These are phyloP conservation scores for Gerris lacustris DNA, from an alignment of 2,888 invertebrate genomes.

Conservation along the genomic window DNA sequence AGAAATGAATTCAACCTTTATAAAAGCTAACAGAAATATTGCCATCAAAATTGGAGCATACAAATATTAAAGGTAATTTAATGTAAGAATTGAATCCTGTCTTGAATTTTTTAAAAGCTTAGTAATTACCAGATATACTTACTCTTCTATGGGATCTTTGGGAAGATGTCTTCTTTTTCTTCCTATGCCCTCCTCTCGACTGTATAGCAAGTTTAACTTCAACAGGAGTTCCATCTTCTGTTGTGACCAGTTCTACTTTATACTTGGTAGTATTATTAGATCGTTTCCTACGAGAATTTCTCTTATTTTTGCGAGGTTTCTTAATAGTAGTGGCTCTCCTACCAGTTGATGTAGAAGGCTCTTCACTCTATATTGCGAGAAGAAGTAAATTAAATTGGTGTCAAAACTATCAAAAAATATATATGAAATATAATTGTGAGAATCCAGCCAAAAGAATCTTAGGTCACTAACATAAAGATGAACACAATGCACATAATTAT, in stretches of 20 bases:
- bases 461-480: too few relatives aligned
- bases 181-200: slow-evolving; percentile 20
- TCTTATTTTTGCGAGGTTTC: slow-evolving; percentile 8
- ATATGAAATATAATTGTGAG: too few relatives aligned
- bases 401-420: background rate
- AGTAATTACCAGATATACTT: slow-evolving; percentile 16
- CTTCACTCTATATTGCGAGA: slow-evolving; percentile 17
- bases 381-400: background rate
- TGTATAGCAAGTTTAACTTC: slow-evolving; percentile 26
- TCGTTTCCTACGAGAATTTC: slow-evolving; percentile 16
- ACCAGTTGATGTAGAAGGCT: slow-evolving; percentile 39
- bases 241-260: slow-evolving; percentile 25
- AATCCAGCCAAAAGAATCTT: too few relatives aligned
- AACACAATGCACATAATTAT: too few relatives aligned
- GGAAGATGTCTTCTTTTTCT: slow-evolving; percentile 23
- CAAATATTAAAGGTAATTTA: too few relatives aligned
- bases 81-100: too few relatives aligned
- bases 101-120: too few relatives aligned
- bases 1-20: background rate
- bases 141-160: slow-evolving; percentile 14
- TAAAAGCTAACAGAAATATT: too few relatives aligned
- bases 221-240: slow-evolving; percentile 25
- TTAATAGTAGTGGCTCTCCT: slow-evolving; percentile 23
- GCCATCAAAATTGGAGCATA: too few relatives aligned
- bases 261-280: slow-evolving; percentile 18